These are phyloP conservation scores for Lepidothrix coronata DNA, from an alignment of 2,113 vertebrate genomes.

Conservation along the genomic window DNA sequence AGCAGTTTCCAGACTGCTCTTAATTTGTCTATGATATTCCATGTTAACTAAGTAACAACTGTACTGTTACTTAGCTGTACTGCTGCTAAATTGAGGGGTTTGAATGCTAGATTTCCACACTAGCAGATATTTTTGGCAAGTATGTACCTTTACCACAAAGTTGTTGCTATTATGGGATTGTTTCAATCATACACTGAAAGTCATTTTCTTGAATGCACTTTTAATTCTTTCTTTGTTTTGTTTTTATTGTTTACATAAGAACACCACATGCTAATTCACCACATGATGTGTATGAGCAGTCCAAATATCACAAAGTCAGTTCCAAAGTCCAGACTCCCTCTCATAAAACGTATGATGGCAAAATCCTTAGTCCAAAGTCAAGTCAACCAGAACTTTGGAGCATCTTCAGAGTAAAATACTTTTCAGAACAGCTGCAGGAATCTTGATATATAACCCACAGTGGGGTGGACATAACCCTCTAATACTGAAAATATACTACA, in stretches of 20 bases:
- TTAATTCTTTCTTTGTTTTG: conserved; percentile 69
- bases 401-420: conserved; percentile 68
- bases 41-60: background rate
- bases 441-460: conserved; percentile 63
- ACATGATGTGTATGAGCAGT: conserved; percentile 46
- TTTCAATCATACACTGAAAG: conserved; percentile 57
- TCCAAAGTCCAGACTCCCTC: conserved; percentile 68
- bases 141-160: conserved; percentile 13
- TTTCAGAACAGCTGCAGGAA: conserved; percentile 56
- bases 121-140: conserved; percentile 33
- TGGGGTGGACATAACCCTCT: conserved; percentile 41
- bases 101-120: background rate
- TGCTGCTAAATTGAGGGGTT: background rate
- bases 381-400: conserved; percentile 75
- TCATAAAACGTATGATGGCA: conserved; percentile 69
- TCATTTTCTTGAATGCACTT: conserved; percentile 59
- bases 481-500: conserved; percentile 65
- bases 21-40: background rate
- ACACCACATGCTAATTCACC: conserved; percentile 63
- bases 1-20: background rate
- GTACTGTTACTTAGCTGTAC: background rate
- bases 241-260: conserved; percentile 69
- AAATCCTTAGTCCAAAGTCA: conserved; percentile 68
- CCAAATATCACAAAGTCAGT: conserved; percentile 73
- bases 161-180: conserved; percentile 53